These are phyloP conservation scores for Macroglossus sobrinus DNA, from an alignment of 2,113 vertebrate genomes.

Conservation along the genomic window DNA sequence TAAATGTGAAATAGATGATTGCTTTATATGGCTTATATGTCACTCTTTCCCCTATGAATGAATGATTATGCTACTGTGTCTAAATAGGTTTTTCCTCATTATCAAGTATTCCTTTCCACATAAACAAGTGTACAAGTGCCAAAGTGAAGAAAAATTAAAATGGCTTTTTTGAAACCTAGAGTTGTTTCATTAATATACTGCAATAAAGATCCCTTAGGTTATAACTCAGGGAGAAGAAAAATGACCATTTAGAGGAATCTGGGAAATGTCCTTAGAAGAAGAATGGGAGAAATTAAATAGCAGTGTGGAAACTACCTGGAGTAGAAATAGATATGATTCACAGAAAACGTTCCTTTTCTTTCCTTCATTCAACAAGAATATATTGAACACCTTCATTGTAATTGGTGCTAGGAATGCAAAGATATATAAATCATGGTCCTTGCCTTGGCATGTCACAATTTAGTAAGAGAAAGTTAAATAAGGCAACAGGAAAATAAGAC, in stretches of 20 bases:
- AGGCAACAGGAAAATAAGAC: background rate
- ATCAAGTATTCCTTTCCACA: slow-evolving; percentile 8
- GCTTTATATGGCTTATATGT: background rate
- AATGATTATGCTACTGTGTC: background rate
- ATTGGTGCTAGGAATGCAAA: background rate
- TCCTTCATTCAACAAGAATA: background rate
- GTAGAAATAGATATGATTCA: background rate
- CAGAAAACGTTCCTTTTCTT: background rate
- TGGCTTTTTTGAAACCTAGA: background rate
- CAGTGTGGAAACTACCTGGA: background rate
- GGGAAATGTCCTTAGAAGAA: background rate
- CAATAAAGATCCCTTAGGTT: background rate
- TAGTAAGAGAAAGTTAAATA: background rate
- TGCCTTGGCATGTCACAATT: background rate
- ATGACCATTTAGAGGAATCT: background rate
- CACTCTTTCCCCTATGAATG: background rate
- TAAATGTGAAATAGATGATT: slow-evolving; percentile 27
- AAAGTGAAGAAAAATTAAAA: slow-evolving; percentile 32
- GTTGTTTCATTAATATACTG: background rate
- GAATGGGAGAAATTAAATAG: background rate
- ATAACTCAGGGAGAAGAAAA: slow-evolving; percentile 26
- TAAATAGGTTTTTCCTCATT: slow-evolving; percentile 8
- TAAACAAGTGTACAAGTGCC: slow-evolving; percentile 12
- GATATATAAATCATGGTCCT: background rate
- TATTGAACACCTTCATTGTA: background rate